Conservation (phyloP, 2,113 vertebrate species). For the Gobio gobio region DNA sequence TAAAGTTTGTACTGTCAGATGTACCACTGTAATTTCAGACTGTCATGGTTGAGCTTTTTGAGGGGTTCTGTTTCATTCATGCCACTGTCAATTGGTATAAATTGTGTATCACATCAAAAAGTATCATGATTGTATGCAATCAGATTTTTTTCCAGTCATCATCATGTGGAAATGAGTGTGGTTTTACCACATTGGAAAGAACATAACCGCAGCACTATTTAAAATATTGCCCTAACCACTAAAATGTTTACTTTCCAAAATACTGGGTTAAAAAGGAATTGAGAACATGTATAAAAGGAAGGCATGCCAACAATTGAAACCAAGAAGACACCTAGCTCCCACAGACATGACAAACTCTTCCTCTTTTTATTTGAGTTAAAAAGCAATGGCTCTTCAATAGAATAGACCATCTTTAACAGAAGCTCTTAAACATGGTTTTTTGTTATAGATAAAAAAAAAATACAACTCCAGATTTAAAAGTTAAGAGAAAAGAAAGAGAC, state of each 20-base stretch:
- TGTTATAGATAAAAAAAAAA: background rate
- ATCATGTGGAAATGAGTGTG: background rate
- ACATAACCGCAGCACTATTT: background rate
- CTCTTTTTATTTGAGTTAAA: background rate
- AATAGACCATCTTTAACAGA: background rate
- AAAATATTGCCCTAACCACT: background rate
- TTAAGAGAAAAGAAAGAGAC: background rate
- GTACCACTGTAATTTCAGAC: background rate
- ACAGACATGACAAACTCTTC: background rate
- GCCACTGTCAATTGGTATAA: background rate
- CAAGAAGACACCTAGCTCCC: background rate
- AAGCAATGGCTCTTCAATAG: background rate
- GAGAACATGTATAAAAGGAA: conserved; percentile 43
- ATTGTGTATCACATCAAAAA: background rate
- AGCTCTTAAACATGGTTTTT: background rate
- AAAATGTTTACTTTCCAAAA: background rate
- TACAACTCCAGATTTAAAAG: background rate
- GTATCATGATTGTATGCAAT: background rate
- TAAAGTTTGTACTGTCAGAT: background rate
- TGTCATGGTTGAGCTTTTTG: background rate
- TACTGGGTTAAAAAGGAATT: conserved; percentile 28
- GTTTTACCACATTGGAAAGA: background rate
- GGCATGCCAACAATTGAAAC: conserved; percentile 35
- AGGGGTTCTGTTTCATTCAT: background rate
- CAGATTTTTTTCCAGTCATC: background rate